Evolutionary conservation across 2,888 invertebrate genomes (phyloP).

Genomic region (Penaeus monodon): DNA sequence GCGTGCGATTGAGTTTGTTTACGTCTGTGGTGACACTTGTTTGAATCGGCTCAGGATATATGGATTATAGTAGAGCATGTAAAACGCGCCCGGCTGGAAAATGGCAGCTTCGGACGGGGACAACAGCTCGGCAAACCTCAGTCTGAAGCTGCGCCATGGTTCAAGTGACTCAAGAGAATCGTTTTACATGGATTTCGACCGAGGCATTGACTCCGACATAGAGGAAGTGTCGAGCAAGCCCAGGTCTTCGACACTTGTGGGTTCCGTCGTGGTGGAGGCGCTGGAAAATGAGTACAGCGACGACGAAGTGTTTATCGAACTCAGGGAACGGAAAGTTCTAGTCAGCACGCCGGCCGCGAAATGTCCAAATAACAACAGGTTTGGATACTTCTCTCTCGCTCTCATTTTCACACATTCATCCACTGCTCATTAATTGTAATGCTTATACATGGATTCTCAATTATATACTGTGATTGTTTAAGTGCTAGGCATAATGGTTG

Average conservation of each 20-base stretch:
- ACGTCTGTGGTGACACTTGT: conserved; percentile 27
- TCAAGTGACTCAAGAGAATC: conserved; percentile 45
- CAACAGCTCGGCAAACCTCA: conserved; percentile 35
- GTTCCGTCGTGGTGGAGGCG: conserved; percentile 1
- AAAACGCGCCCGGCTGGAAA: background rate
- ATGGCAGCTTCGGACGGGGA: conserved; percentile 28
- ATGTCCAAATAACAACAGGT: no score
- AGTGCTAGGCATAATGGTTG: no score
- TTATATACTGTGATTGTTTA: no score
- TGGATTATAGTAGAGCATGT: no score
- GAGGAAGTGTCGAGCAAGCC: conserved; percentile 38
- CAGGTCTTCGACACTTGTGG: conserved; percentile 15
- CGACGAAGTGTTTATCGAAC: conserved; percentile 17
- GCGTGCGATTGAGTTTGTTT: conserved; percentile 4
- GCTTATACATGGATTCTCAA: no score
- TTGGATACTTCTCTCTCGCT: no score
- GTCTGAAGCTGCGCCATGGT: conserved; percentile 35
- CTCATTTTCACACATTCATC: no score
- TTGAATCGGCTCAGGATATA: conserved; percentile 28
- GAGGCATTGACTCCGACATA: conserved; percentile 49
- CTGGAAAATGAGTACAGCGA: background rate
- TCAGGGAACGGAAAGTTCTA: conserved; percentile 24
- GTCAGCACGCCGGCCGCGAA: conserved; percentile 19
- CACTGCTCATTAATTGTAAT: no score
- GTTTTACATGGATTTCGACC: conserved; percentile 50